These are phyloP conservation scores for Burhinus oedicnemus DNA, from an alignment of 2,113 vertebrate species.

Conservation along the genomic window DNA sequence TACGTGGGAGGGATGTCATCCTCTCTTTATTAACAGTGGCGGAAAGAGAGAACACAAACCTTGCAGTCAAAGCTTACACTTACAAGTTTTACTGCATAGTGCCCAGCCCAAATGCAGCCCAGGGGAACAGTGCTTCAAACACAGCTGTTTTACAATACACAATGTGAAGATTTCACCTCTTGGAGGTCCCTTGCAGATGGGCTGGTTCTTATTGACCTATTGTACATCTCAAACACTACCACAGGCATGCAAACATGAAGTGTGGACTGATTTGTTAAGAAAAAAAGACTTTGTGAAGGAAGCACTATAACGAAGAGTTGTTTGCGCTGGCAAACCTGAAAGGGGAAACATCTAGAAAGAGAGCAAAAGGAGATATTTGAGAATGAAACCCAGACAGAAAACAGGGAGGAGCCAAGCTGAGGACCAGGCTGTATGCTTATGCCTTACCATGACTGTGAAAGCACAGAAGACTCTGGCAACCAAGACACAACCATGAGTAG, in stretches of 20 bases:
- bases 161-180: background rate
- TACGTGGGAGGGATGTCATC: background rate
- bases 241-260: background rate
- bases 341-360: background rate
- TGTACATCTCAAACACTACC: background rate
- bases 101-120: background rate
- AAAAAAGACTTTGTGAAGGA: background rate
- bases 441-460: background rate
- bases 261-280: background rate
- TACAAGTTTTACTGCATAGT: background rate
- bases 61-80: background rate
- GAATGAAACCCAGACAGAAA: background rate
- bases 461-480: background rate
- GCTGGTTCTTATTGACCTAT: background rate
- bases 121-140: background rate
- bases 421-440: background rate
- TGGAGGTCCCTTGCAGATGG: background rate
- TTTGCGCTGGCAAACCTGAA: background rate
- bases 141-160: background rate
- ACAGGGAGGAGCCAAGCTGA: background rate
- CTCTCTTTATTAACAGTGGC: background rate
- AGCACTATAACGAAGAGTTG: background rate
- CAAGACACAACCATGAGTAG: background rate
- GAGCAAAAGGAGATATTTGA: background rate
- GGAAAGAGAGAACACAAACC: background rate